Conservation (phyloP, 2,113 vertebrate species). For the Meriones unguiculatus region DNA sequence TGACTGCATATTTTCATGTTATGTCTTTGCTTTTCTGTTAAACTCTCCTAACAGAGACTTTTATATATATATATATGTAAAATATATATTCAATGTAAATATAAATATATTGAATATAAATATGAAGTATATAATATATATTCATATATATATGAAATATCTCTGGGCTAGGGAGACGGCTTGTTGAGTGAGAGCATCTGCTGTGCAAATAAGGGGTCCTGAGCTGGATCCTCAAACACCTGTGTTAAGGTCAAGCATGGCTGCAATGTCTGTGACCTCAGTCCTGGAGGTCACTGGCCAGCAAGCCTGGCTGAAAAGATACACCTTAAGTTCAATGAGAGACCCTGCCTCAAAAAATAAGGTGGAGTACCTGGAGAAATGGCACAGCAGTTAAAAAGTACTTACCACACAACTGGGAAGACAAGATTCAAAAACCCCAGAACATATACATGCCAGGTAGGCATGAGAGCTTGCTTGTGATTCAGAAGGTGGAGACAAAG, state of each 20-base stretch:
- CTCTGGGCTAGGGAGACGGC: background rate
- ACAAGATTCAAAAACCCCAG: background rate
- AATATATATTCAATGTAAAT: no score
- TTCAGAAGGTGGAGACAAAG: no score
- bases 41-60: background rate
- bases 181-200: background rate
- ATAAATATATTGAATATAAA: no score
- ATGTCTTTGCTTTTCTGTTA: background rate
- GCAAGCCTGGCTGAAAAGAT: background rate
- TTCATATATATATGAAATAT: no score
- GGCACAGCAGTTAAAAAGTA: background rate
- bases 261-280: background rate
- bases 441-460: no score
- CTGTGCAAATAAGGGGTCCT: background rate
- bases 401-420: background rate
- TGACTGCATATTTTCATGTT: background rate
- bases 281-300: background rate
- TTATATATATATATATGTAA: slow-evolving; percentile 56
- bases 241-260: background rate
- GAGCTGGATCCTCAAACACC: background rate
- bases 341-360: background rate
- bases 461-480: no score
- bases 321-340: background rate
- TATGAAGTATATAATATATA: no score
- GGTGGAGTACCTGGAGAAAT: background rate